Conservation (phyloP, 2,888 invertebrate species). For the Meiosimyza decipiens region DNA sequence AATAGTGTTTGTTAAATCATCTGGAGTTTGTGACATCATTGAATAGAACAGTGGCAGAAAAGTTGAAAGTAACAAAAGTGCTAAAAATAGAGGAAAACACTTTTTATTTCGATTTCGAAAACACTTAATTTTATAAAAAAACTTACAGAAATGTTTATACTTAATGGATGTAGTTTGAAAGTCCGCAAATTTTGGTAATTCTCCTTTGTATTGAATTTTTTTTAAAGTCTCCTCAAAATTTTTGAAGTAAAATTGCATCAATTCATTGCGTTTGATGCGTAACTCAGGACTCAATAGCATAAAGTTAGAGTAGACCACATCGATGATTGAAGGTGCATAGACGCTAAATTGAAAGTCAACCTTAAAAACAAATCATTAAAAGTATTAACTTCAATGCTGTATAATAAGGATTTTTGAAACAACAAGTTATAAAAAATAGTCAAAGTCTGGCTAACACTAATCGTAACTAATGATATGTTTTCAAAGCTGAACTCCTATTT, state of each 20-base stretch:
- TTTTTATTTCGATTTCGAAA: no score
- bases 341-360: slow-evolving; percentile 44
- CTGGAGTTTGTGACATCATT: neutral
- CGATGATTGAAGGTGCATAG: slow-evolving; percentile 43
- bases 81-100: slow-evolving; percentile 4
- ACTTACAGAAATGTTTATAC: slow-evolving; percentile 43
- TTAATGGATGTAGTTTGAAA: slow-evolving; percentile 44
- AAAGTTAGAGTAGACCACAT: slow-evolving; percentile 42
- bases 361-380: slow-evolving; percentile 14
- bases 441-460: no score
- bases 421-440: no score
- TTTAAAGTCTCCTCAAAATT: slow-evolving; percentile 42
- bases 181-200: slow-evolving; percentile 42
- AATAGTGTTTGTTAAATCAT: slow-evolving; percentile 35
- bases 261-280: slow-evolving; percentile 40
- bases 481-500: no score
- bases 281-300: slow-evolving; percentile 40
- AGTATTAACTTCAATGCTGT: no score
- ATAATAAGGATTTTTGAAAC: no score
- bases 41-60: slow-evolving; percentile 32
- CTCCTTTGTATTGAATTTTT: slow-evolving; percentile 42
- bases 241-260: slow-evolving; percentile 44
- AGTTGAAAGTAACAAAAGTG: slow-evolving; percentile 33
- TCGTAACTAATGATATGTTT: no score
- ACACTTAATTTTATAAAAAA: neutral